A percentile compares a stretch with the other conserved stretches of the same genome.
Conservation (phyloP, 2,113 vertebrate genomes). For the Raja brachyura region DNA sequence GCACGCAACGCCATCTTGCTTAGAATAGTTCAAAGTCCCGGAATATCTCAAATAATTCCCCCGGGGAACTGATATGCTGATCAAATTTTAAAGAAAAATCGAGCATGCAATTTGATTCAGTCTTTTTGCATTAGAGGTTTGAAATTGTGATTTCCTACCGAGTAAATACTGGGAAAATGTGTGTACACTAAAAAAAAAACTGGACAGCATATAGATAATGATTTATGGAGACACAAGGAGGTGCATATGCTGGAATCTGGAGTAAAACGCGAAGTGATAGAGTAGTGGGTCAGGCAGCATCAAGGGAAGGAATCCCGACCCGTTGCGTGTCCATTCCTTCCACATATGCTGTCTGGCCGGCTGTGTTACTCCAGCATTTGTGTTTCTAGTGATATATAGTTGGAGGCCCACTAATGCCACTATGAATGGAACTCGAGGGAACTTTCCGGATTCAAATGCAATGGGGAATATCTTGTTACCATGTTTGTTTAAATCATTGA, state of each 20-base stretch:
- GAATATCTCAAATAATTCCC: not conserved
- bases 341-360: too few relatives aligned
- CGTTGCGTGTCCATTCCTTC: too few relatives aligned
- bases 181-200: not conserved
- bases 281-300: too few relatives aligned
- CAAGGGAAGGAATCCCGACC: too few relatives aligned
- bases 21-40: not conserved
- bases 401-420: not conserved
- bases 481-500: not conserved
- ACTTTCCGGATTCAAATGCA: not conserved
- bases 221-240: not conserved
- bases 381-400: not conserved
- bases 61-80: too few relatives aligned
- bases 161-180: not conserved
- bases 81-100: not conserved
- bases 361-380: too few relatives aligned
- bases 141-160: not conserved
- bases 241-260: too few relatives aligned
- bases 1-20: not conserved
- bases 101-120: not conserved
- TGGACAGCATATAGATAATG: too few relatives aligned
- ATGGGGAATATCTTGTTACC: not conserved
- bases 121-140: not conserved
- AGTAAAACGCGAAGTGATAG: too few relatives aligned
- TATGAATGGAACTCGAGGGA: not conserved